Percentiles rank a stretch among this genome's conserved stretches.
Conservation (phyloP, 1,140 invertebrate genomes). For the Heliconius eleuchia region DNA sequence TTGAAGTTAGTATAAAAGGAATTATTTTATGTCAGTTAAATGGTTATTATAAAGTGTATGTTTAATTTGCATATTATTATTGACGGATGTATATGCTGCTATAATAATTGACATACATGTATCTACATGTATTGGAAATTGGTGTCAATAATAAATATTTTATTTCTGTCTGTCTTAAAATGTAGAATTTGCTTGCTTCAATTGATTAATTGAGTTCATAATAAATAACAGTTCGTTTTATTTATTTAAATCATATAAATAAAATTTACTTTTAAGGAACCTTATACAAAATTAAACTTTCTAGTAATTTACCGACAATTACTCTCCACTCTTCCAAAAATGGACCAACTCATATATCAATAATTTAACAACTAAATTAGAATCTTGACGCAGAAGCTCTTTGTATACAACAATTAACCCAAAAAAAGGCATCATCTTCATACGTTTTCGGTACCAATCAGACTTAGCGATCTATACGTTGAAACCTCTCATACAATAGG, state of each 20-base stretch:
- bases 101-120: too few species aligned
- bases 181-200: too few species aligned
- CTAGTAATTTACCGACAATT: background rate
- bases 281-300: background rate
- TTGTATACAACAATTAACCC: background rate
- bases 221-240: too few species aligned
- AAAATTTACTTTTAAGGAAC: background rate
- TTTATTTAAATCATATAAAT: too few species aligned
- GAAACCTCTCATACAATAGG: slow-evolving; percentile 23
- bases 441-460: slow-evolving; percentile 2
- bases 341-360: background rate
- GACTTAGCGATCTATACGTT: background rate
- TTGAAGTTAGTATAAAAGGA: background rate
- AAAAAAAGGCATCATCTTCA: background rate
- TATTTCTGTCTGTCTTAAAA: too few species aligned
- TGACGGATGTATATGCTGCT: too few species aligned
- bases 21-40: background rate
- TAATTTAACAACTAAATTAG: background rate
- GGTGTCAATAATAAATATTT: too few species aligned
- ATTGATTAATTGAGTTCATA: too few species aligned
- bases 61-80: background rate
- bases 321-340: background rate
- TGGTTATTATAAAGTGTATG: background rate
- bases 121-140: too few species aligned
- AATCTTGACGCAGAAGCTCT: background rate